phyloP scores from a whole-genome alignment of 2,113 vertebrate species.

The Felis chaus region DNA sequence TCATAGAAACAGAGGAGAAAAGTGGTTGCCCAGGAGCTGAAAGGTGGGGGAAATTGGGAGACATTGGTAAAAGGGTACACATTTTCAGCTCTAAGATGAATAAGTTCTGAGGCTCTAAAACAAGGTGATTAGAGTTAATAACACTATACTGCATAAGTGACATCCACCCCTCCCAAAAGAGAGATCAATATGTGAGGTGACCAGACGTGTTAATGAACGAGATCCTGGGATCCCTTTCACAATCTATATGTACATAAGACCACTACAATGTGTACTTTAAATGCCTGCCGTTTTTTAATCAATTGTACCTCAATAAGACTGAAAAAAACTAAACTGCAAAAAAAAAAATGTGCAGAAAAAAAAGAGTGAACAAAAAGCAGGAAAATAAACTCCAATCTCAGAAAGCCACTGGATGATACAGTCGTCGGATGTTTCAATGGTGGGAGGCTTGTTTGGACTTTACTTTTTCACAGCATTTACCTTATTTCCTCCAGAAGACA shows the following conservation, averaged over 20 bases:
- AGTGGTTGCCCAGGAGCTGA: neutral
- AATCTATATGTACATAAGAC: rapidly evolving
- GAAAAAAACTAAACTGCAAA: neutral
- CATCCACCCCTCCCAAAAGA: neutral
- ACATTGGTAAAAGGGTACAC: neutral
- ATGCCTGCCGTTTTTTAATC: neutral
- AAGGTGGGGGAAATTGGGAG: too few species aligned
- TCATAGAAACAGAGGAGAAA: neutral
- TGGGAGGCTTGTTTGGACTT: neutral
- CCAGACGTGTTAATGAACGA: neutral
- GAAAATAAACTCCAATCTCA: neutral
- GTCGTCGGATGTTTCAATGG: neutral
- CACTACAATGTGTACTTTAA: neutral
- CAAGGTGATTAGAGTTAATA: neutral
- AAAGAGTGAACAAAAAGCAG: neutral
- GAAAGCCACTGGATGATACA: rapidly evolving
- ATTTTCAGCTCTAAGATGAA: neutral
- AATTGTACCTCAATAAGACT: neutral
- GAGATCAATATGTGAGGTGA: neutral
- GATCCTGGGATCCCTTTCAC: neutral
- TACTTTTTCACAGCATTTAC: neutral
- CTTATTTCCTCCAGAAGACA: neutral
- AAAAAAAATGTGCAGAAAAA: neutral
- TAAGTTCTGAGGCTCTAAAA: neutral
- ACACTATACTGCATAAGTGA: neutral